These are phyloP conservation scores for Petrocephalus schoutedeni DNA, from an alignment of 2,797 vertebrate genomes.

Conservation along the genomic window DNA sequence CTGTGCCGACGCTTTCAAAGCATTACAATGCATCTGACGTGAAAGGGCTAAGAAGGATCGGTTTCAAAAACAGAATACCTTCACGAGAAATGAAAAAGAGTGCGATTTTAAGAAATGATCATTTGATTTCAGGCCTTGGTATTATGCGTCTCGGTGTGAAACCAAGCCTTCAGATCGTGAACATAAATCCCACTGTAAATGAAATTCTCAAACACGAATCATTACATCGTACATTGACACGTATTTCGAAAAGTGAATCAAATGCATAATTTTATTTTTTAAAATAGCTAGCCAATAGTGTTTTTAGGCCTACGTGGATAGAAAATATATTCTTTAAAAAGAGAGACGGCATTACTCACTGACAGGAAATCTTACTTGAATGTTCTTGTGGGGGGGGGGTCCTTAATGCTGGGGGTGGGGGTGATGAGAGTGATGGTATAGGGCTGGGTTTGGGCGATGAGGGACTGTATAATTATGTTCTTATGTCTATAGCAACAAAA, in stretches of 20 bases:
- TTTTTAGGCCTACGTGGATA: neutral
- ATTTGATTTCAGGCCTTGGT: neutral
- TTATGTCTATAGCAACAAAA: neutral
- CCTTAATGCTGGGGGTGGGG: too few relatives aligned
- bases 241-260: neutral
- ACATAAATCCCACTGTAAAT: neutral
- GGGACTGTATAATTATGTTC: neutral
- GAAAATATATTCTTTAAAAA: neutral
- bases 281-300: neutral
- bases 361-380: neutral
- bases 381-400: neutral
- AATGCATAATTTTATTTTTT: neutral
- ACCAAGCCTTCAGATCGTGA: neutral
- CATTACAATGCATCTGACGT: neutral
- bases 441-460: neutral
- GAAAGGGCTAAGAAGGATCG: neutral
- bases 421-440: neutral
- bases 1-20: neutral
- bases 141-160: neutral
- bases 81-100: neutral
- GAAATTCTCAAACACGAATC: neutral
- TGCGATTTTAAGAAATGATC: neutral
- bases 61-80: neutral
- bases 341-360: neutral
- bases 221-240: neutral